These are phyloP conservation scores for Chrysolina haemoptera DNA, from an alignment of 2,888 invertebrate species.

Conservation along the genomic window DNA sequence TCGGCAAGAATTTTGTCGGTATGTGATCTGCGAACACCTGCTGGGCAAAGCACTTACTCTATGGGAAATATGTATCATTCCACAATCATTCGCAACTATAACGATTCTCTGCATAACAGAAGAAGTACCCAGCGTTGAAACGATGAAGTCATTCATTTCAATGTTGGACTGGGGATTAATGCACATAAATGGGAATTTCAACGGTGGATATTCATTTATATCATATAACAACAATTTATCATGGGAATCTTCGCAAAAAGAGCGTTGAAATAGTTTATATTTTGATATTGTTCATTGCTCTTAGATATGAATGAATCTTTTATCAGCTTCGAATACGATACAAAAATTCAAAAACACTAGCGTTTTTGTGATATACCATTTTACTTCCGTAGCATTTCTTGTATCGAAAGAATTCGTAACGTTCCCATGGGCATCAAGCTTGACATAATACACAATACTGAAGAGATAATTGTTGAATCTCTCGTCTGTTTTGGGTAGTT, in stretches of 20 bases:
- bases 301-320: no score
- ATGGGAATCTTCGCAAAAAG: background rate
- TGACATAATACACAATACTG: no score
- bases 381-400: no score
- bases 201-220: background rate
- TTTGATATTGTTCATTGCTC: no score
- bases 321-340: no score
- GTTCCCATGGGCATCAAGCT: no score
- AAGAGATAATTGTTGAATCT: no score
- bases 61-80: slow-evolving; percentile 35
- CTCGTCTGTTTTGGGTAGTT: no score
- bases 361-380: no score
- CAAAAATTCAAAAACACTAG: no score
- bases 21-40: slow-evolving; percentile 38
- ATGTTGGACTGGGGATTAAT: slow-evolving; percentile 18
- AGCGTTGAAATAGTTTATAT: background rate
- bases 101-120: slow-evolving; percentile 24
- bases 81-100: slow-evolving; percentile 24
- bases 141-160: slow-evolving; percentile 29
- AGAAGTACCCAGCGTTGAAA: slow-evolving; percentile 23
- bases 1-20: slow-evolving; percentile 28
- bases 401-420: no score
- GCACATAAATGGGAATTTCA: slow-evolving; percentile 3
- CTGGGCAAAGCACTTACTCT: slow-evolving; percentile 28
- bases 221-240: background rate